Evolutionary conservation across 2,113 vertebrate species (phyloP).

Genomic region (Silurus glanis): DNA sequence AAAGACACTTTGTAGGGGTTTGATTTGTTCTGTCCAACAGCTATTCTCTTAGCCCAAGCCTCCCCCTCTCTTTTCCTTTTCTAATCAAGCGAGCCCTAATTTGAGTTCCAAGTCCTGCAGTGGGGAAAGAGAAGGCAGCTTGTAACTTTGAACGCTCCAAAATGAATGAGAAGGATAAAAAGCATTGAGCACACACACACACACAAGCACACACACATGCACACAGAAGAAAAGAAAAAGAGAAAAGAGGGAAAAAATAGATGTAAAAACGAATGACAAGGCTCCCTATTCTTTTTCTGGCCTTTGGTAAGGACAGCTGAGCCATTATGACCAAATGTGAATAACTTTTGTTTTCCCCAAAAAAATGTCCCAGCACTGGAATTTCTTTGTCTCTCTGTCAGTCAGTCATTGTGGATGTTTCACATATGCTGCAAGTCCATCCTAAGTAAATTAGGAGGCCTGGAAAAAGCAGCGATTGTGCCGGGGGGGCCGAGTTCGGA

Average conservation of each 20-base stretch:
- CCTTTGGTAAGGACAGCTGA: conserved; percentile 96
- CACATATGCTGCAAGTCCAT: conserved; percentile 83
- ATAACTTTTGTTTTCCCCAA: conserved; percentile 82
- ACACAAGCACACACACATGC: conserved; percentile 47
- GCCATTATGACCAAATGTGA: conserved; percentile 93
- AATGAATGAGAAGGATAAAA: conserved; percentile 97
- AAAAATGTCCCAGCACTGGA: conserved; percentile 83
- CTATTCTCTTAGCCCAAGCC: conserved; percentile 70
- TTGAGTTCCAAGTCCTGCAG: conserved; percentile 91
- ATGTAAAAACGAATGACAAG: conserved; percentile 82
- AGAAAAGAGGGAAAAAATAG: conserved; percentile 46
- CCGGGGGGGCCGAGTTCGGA: conserved; percentile 69
- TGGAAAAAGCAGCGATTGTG: conserved; percentile 85
- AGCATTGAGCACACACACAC: conserved; percentile 86
- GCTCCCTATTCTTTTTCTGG: conserved; percentile 91
- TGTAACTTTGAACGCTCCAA: conserved; percentile 92
- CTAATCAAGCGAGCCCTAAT: conserved; percentile 87
- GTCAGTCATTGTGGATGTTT: conserved; percentile 83
- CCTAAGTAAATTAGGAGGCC: conserved; percentile 84
- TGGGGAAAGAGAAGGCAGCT: conserved; percentile 85
- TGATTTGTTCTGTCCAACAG: conserved; percentile 80
- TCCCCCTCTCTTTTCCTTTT: conserved; percentile 68
- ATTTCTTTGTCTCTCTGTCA: conserved; percentile 92
- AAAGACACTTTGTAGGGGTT: conserved; percentile 93
- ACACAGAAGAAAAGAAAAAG: conserved; percentile 52